These are phyloP conservation scores for Papilio elwesi DNA, from an alignment of 2,888 invertebrate species.

Conservation along the genomic window DNA sequence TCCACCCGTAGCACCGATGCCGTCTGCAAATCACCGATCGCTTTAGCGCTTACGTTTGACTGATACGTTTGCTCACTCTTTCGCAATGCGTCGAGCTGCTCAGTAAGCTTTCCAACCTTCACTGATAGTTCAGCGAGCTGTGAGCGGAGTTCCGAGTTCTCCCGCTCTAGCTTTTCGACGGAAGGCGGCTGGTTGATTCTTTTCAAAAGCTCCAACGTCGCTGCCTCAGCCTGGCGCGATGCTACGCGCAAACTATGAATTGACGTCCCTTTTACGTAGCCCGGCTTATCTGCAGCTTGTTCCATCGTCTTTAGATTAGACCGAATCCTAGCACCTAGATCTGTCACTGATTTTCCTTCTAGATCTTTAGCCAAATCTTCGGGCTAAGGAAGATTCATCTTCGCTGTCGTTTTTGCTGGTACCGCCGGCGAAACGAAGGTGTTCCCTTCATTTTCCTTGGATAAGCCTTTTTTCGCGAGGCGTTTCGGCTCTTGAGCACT, in stretches of 20 bases:
- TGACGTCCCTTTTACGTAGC: too few relatives aligned
- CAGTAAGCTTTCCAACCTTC: constrained; percentile 1
- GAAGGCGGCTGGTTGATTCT: not conserved
- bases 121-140: not conserved
- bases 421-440: not conserved
- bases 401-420: not conserved
- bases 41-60: not conserved
- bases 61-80: not conserved
- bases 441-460: not conserved
- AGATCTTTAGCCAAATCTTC: not conserved
- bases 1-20: not conserved
- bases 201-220: not conserved
- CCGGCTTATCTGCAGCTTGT: too few relatives aligned
- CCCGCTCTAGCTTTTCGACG: not conserved
- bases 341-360: not conserved
- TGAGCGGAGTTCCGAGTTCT: constrained; percentile 1
- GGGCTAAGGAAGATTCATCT: not conserved
- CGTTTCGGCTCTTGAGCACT: not conserved
- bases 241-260: too few relatives aligned
- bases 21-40: not conserved
- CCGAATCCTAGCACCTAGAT: too few relatives aligned
- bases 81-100: not conserved
- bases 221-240: too few relatives aligned
- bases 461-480: not conserved
- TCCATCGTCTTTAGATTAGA: too few relatives aligned